Evolutionary conservation across 2,797 vertebrate genomes (phyloP).

Genomic region (Ficedula albicollis): DNA sequence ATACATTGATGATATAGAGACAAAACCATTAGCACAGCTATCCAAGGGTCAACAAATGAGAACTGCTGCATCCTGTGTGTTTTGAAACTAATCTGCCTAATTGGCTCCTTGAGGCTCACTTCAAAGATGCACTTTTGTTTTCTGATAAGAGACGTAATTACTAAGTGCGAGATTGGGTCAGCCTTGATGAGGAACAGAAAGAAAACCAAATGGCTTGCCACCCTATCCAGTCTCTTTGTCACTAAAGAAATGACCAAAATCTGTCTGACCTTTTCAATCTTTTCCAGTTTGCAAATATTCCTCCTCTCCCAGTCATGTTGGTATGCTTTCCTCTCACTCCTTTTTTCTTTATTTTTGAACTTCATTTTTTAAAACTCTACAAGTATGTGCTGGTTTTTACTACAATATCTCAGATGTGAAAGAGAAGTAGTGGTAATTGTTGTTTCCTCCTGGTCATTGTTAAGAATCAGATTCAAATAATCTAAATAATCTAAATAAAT

Average conservation of each 20-base stretch:
- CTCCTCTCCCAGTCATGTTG: not conserved
- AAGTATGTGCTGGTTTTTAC: not conserved
- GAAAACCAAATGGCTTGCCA: not conserved
- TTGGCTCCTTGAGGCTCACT: not conserved
- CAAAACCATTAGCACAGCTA: conserved; percentile 30
- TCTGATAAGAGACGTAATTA: conserved; percentile 9
- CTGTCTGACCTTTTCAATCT: not conserved
- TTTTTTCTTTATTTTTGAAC: not conserved
- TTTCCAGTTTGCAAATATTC: not conserved
- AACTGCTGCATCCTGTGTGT: not conserved
- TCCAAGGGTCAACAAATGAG: conserved; percentile 12
- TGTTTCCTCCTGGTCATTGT: not conserved
- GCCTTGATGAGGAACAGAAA: not conserved
- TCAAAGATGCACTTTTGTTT: conserved; percentile 12
- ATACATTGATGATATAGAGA: not conserved
- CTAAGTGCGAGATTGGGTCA: not conserved
- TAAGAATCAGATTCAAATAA: not conserved
- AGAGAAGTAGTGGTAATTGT: not conserved
- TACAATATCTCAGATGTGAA: not conserved
- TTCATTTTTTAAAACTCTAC: not conserved
- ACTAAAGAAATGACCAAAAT: not conserved
- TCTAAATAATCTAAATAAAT: no score
- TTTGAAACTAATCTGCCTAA: conserved; percentile 55
- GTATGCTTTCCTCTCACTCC: not conserved
- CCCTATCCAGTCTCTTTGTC: not conserved